Evolutionary conservation across 1,140 invertebrate species (phyloP), one percentile per base, ranked within the genome.

Genomic region (Halyomorpha halys): DNA sequence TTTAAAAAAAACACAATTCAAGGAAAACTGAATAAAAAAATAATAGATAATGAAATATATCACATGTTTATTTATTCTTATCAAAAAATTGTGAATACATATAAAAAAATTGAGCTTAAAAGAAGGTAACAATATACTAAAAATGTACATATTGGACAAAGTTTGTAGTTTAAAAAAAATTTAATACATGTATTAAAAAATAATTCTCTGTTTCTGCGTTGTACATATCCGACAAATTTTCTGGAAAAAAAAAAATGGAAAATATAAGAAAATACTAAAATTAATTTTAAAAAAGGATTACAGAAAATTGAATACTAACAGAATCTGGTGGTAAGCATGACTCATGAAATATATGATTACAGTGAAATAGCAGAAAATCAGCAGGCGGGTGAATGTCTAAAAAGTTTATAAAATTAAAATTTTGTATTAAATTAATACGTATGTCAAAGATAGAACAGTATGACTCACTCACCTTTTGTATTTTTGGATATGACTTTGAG

Each of bases 271-370:
- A 21, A 5, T 9, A 25, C 16, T 53, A 53, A 53, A 53, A 25
- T 19, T 21, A 53, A 6, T 21, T 14, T 6, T 53, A 9, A 1
- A 19, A 15, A 53, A 21, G 1, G 9, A 15, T 14, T 49, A 51
- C 25, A 54, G 15, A 14, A 15, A 3, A 19, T 25, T 21, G 2
- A 30, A 54, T 64, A 64, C 56, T 65, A n/a, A 65, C 64, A 18
- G 30, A 30, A 25, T 59, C 61, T 49, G 64, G 39, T 47, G 82
- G 81, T 67, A 94, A 74, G 76, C 94, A 97, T 65, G 84, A 81
- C 73, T 87, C 83, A 74, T 97, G 94, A 74, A 94, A 96, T 0
- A 84, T 82, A 77, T 97, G 94, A 67, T 85, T 85, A 72, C 93
- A 97, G 72, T 90, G 88, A 74, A 94, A 97, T 49, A 91, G 81